Conservation (phyloP, 2,888 invertebrate genomes). For the Anticlea derivata region DNA sequence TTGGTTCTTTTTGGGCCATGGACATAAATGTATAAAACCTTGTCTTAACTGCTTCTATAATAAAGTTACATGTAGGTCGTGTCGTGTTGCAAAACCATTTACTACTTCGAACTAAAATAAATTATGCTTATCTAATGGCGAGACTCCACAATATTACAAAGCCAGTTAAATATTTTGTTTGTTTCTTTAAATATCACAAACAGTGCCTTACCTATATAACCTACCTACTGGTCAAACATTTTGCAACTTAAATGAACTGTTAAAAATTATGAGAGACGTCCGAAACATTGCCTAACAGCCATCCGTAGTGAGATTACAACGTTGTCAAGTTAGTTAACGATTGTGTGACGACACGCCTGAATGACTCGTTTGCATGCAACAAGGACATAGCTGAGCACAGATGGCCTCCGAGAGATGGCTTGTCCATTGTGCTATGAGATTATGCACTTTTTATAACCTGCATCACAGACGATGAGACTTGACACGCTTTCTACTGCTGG, state of each 20-base stretch:
- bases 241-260: constrained; percentile 6
- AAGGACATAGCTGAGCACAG: constrained; percentile 52
- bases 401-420: constrained; percentile 59
- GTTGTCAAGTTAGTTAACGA: constrained; percentile 22
- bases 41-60: constrained; percentile 48
- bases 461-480: constrained; percentile 54
- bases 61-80: constrained; percentile 29
- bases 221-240: too few relatives aligned
- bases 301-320: constrained; percentile 16
- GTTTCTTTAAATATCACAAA: background rate
- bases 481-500: constrained; percentile 70
- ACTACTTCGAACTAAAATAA: background rate
- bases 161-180: background rate
- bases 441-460: constrained; percentile 62
- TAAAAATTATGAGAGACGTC: background rate
- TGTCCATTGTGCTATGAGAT: constrained; percentile 62
- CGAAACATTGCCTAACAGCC: constrained; percentile 9
- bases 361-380: constrained; percentile 49
- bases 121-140: background rate
- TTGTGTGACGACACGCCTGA: constrained; percentile 43
- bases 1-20: constrained; percentile 71
- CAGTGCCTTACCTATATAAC: too few relatives aligned
- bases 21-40: constrained; percentile 60
- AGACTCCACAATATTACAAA: background rate
- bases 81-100: constrained; percentile 11